Base-by-base conservation (phyloP, 2,113 vertebrate species). In the Macroglossus sobrinus region DNA sequence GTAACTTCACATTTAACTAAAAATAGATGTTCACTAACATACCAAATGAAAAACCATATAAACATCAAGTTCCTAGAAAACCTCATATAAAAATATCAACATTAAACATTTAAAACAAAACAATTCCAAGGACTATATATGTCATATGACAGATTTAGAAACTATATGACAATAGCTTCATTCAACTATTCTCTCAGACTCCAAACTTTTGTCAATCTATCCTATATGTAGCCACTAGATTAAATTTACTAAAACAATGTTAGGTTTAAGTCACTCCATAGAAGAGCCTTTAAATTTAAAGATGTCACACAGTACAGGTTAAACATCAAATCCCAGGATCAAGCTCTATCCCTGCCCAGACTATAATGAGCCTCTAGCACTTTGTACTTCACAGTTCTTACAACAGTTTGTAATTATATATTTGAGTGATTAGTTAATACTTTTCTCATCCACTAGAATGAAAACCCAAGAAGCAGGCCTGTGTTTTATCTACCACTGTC, bases 51-150 rank as follows among this genome's bases (percentile, higher is more conserved):
- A 95, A 79, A 82, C 55, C 43, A 94, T 16, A 50, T 30, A 84
- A 61, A 89, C 30, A 89, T 75, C 84, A 91, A 96, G 50, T 91
- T 19, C 47, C 66, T 28, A 78, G 64, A 88, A 89, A 69, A 74
- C 16, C 28, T 82, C 57, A 45, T 21, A 28, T 47, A 72, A 53
- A 84, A 80, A 47, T 47, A 72, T 43, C n/a, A 87, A 80, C 30
- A 43, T 15, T 64, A 75, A 81, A 93, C n/a, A 93, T 15, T 61
- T 50, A 72, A 84, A 84, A 81, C 35, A 81, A 79, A 66, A 55
- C 30, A 92, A 92, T n/a, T 84, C 50, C 45, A 72, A 66, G 81
- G 84, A 63, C 3, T 57, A 33, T n/a, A 57, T 5, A 68, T 35
- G 43, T 72, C 84, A 30, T 7, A 66, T 4, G 35, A 76, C 22